A percentile compares a stretch with the other conserved stretches of the same genome.
Conservation (phyloP, 2,113 vertebrate species). For the Aix galericulata region DNA sequence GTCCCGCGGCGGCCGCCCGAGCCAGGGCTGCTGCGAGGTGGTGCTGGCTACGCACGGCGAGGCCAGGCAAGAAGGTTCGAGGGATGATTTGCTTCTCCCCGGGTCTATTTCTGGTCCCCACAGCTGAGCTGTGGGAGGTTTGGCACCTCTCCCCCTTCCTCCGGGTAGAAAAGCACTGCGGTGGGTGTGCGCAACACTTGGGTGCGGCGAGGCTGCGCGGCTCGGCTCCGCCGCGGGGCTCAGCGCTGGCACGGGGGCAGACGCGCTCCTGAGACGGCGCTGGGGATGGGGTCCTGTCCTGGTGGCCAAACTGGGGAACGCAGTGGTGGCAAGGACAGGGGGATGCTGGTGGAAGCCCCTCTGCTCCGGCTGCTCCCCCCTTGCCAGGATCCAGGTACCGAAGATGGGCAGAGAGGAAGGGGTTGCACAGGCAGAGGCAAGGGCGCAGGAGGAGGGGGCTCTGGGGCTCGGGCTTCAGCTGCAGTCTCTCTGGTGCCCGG, state of each 20-base stretch:
- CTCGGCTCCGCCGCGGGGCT: neutral
- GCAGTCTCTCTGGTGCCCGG: neutral
- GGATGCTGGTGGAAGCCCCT: neutral
- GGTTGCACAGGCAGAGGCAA: neutral
- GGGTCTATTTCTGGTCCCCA: neutral
- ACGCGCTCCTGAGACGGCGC: neutral
- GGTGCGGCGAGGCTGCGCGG: neutral
- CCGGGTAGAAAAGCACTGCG: neutral
- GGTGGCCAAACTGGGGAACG: neutral
- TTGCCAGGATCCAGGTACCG: neutral
- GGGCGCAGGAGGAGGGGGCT: neutral
- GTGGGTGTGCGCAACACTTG: neutral
- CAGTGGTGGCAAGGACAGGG: neutral
- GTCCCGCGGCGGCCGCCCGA: neutral
- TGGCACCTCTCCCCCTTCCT: conserved; percentile 21
- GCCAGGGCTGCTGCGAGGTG: neutral
- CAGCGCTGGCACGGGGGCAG: rapidly evolving
- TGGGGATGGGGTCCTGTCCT: neutral
- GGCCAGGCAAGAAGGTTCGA: neutral
- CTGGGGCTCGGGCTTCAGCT: neutral
- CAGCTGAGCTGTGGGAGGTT: conserved; percentile 37
- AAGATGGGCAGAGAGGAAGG: neutral
- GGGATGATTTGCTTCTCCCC: neutral
- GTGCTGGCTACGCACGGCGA: neutral
- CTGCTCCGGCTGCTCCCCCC: neutral